Conservation (phyloP, 2,888 invertebrate genomes). For the Chalcosyrphus nemorum region DNA sequence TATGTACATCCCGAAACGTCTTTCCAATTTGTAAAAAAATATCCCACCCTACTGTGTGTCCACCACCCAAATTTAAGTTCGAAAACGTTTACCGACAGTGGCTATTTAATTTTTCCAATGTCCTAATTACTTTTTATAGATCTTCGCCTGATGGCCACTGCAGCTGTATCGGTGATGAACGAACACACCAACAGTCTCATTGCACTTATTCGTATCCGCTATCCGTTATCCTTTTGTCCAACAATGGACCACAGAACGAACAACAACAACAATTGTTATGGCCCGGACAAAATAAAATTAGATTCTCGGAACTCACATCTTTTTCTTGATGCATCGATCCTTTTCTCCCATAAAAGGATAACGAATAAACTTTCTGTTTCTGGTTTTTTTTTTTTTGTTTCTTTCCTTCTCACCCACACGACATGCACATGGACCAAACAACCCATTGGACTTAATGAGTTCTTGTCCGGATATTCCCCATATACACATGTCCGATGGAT, state of each 20-base stretch:
- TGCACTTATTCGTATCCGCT: conserved; percentile 30
- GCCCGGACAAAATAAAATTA: conserved; percentile 19
- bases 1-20: too few relatives aligned
- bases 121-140: conserved; percentile 57
- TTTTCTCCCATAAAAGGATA: conserved; percentile 25
- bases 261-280: conserved; percentile 20
- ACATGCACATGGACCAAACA: conserved; percentile 30
- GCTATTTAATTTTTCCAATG: conserved; percentile 44
- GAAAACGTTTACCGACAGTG: conserved; percentile 4
- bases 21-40: too few relatives aligned
- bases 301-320: conserved; percentile 3
- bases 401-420: neutral
- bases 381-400: neutral
- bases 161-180: conserved; percentile 1
- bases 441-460: conserved; percentile 62
- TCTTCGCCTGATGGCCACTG: conserved; percentile 25
- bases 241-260: conserved; percentile 40
- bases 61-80: too few relatives aligned
- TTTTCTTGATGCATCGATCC: conserved; percentile 38
- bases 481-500: conserved; percentile 61
- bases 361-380: conserved; percentile 31
- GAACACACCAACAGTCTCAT: neutral
- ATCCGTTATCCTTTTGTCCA: conserved; percentile 44
- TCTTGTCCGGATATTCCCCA: conserved; percentile 35
- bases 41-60: too few relatives aligned